Evolutionary conservation across 2,113 vertebrate species (phyloP), one percentile per base, ranked within the genome.

Genomic region (Propithecus coquereli): DNA sequence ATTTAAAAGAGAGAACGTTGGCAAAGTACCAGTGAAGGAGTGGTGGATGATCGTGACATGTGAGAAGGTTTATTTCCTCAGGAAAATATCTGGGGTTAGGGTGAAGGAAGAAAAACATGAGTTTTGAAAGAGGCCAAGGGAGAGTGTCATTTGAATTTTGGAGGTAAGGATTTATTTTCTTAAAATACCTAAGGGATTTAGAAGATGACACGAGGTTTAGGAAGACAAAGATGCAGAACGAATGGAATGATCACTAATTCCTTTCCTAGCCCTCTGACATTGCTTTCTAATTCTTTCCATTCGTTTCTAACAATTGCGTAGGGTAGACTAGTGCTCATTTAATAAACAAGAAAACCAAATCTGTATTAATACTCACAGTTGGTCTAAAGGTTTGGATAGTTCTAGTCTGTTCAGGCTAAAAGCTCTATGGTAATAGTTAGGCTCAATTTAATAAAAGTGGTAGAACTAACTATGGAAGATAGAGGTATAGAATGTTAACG

Each of bases 41-140:
- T 52, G 32, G 83, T 85, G 76, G 96, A 90, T 89, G 47, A 85
- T 54, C 32, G 59, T 74, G n/a, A 96, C 96, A 98, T 65, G 45
- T 91, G 95, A 82, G 70, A 96, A 96, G 50, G 87, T 97, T 95
- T 97, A n/a, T 95, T 88, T 89, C 54, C 93, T 94, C 1, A 0
- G 50, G 50, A 91, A 80, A 85, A 86, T 97, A 94, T 61, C 32
- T 66, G 93, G 73, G 59, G 79, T 94, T 13, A 61, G 59, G 40
- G 32, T 23, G 84, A 83, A 95, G 88, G 6, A 95, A 7, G 68
- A 86, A 97, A 98, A 97, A 86, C 5, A 7, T 73, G 18, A 43
- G 71, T 37, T 91, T 40, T 45, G 37, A 79, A 94, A 70, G 86
- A 95, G 63, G 27, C 61, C 66, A 68, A 88, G 50, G n/a, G 43